A percentile compares a stretch with the other conserved stretches of the same genome.
Evolutionary conservation across 2,113 vertebrate genomes (phyloP).

Genomic region (Ondatra zibethicus): DNA sequence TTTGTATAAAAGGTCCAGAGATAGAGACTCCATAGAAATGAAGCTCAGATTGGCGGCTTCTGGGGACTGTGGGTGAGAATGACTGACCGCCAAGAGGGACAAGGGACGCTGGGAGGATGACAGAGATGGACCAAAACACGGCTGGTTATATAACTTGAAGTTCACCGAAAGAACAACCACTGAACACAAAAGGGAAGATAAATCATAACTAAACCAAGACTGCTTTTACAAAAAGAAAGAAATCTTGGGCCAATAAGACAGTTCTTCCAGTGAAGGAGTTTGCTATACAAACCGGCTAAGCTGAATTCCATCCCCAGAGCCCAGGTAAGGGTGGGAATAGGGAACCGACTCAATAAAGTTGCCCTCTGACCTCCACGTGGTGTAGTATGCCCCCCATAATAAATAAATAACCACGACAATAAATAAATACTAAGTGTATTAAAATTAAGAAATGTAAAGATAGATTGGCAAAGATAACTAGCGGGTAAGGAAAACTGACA

Average conservation of each 20-base stretch:
- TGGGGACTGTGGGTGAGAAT: neutral
- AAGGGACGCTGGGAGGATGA: neutral
- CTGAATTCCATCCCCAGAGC: neutral
- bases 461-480: constrained; percentile 1
- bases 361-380: neutral
- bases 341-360: neutral
- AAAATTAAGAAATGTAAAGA: neutral
- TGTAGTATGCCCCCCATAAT: neutral
- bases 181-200: neutral
- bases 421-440: neutral
- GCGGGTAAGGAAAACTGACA: neutral
- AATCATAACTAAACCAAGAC: constrained; percentile 27
- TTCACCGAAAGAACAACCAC: constrained; percentile 40
- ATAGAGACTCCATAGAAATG: neutral
- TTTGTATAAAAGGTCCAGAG: neutral
- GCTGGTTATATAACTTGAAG: neutral
- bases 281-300: too few relatives aligned
- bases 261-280: neutral
- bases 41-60: neutral
- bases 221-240: constrained; percentile 6
- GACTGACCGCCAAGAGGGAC: neutral
- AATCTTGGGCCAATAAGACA: neutral
- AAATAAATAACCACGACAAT: neutral
- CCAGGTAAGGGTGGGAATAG: too few relatives aligned
- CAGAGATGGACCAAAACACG: constrained; percentile 25